phyloP scores from a whole-genome alignment of 2,888 invertebrate species.

The Orthonevra nobilis region DNA sequence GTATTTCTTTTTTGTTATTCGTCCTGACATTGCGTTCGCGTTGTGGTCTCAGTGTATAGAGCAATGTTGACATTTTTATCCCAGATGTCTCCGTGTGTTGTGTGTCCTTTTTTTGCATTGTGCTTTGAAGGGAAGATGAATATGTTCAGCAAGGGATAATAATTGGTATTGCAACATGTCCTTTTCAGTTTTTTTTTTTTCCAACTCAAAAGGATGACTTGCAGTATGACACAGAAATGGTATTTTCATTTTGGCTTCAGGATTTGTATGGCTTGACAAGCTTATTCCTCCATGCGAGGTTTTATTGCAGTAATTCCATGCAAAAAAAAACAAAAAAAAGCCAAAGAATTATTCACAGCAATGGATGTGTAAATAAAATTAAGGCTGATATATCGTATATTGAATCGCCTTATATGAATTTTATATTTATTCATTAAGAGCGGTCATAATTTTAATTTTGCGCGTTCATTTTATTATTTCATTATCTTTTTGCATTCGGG shows the following conservation, averaged over 20 bases:
- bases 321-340: too few species aligned
- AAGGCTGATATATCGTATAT: too few species aligned
- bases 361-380: too few species aligned
- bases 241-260: too few species aligned
- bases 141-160: constrained; percentile 62
- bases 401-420: constrained; percentile 17
- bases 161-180: constrained; percentile 54
- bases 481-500: constrained; percentile 1
- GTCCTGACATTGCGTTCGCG: too few species aligned
- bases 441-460: constrained; percentile 61
- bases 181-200: background rate
- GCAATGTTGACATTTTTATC: constrained; percentile 64
- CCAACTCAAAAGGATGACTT: background rate
- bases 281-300: too few species aligned
- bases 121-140: constrained; percentile 37
- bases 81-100: constrained; percentile 46
- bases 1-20: constrained; percentile 17
- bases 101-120: background rate
- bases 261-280: too few species aligned
- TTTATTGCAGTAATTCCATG: too few species aligned
- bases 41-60: constrained; percentile 34
- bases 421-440: constrained; percentile 63
- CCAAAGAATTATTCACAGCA: too few species aligned
- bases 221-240: too few species aligned
- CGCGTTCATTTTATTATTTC: constrained; percentile 55